Evolutionary conservation across 2,113 vertebrate species (phyloP).

Genomic region (Hydrochoerus hydrochaeris): DNA sequence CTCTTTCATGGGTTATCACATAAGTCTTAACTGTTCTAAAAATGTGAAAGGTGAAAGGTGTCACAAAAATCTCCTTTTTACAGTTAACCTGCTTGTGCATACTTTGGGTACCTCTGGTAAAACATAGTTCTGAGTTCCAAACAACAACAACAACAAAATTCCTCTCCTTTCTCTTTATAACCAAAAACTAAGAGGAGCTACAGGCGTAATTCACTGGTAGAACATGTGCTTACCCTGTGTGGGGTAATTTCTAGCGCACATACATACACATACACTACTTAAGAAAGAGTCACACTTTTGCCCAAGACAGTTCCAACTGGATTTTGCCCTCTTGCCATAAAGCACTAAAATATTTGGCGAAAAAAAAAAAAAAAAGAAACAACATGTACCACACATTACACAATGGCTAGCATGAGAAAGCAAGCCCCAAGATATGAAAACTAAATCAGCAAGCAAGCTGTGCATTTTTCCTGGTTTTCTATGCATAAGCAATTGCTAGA

Average conservation of each 20-base stretch:
- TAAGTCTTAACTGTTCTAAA: not conserved
- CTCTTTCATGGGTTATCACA: not conserved
- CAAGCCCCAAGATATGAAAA: not conserved
- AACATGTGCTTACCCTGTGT: not conserved
- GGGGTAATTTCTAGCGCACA: not conserved
- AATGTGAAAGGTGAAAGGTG: not conserved
- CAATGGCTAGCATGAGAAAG: not conserved
- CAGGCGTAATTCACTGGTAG: not conserved
- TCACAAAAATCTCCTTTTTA: not conserved
- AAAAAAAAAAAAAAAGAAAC: not conserved
- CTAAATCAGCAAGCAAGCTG: not conserved
- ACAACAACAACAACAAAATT: not conserved
- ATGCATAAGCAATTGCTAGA: not conserved
- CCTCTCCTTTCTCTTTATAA: not conserved
- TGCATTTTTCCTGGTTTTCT: not conserved
- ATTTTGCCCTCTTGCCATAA: not conserved
- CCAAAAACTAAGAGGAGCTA: not conserved
- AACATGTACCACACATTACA: not conserved
- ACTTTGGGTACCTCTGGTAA: constrained; percentile 11
- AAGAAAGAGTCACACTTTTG: not conserved
- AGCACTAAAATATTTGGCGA: not conserved
- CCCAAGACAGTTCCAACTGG: not conserved
- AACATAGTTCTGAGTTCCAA: not conserved
- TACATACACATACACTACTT: not conserved
- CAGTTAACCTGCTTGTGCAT: constrained; percentile 5